Conservation (phyloP, 2,888 invertebrate genomes). For the Leucozona laternaria region DNA sequence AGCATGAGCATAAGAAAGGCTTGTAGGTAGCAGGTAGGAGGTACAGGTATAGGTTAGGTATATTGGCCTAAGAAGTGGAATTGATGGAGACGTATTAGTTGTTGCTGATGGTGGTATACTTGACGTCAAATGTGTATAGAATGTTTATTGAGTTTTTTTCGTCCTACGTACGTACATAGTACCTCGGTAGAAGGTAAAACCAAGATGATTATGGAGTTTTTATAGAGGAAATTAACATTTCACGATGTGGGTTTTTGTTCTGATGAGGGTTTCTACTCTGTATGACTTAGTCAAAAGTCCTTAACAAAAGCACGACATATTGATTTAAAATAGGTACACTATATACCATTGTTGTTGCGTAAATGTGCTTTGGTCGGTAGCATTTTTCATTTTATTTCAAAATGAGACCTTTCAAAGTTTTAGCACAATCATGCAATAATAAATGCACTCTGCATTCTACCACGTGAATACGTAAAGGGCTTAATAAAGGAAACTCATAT, state of each 20-base stretch:
- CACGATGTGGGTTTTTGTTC: conserved; percentile 47
- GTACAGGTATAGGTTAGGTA: not conserved
- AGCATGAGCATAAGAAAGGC: not conserved
- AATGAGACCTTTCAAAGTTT: conserved; percentile 15
- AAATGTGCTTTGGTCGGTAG: not conserved
- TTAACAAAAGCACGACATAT: conserved; percentile 43
- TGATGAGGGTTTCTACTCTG: conserved; percentile 36
- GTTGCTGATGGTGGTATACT: not conserved
- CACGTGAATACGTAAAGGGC: not conserved
- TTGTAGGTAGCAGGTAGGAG: not conserved
- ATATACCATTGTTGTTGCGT: conserved; percentile 1
- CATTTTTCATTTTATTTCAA: conserved; percentile 15
- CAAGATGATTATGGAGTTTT: conserved; percentile 36
- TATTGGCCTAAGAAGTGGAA: conserved; percentile 41
- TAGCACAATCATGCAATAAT: conserved; percentile 29
- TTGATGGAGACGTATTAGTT: conserved; percentile 29
- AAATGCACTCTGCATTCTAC: conserved; percentile 6
- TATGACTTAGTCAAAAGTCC: conserved; percentile 11
- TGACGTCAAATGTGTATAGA: conserved; percentile 10
- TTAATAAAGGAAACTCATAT: conserved; percentile 8
- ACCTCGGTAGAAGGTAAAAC: not conserved
- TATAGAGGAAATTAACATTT: conserved; percentile 42
- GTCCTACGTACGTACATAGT: not conserved
- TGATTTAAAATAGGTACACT: conserved; percentile 43
- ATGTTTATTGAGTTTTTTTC: not conserved